Conservation (phyloP, 2,797 vertebrate genomes). For the Malurus leucopterus region DNA sequence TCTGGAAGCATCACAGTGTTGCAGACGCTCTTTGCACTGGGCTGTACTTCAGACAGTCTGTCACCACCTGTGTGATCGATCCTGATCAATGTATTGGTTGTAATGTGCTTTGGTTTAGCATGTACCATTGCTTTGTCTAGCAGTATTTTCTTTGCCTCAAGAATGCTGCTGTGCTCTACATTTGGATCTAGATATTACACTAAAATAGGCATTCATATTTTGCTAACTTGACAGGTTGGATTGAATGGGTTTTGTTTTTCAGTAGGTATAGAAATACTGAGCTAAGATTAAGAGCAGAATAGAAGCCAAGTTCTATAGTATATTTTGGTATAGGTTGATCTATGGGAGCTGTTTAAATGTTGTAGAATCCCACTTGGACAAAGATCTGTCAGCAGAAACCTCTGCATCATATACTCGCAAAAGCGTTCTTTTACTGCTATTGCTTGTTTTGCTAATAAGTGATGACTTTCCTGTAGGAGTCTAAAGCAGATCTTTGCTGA, state of each 20-base stretch:
- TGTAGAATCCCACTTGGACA: neutral
- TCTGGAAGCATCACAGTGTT: neutral
- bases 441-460: constrained; percentile 2
- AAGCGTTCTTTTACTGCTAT: neutral
- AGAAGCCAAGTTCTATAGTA: neutral
- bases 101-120: neutral
- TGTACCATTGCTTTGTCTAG: neutral
- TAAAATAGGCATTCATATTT: neutral
- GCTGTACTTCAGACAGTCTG: neutral
- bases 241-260: neutral
- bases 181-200: neutral
- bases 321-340: neutral
- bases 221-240: neutral
- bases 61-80: neutral
- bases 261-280: neutral
- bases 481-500: constrained; percentile 1
- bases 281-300: neutral
- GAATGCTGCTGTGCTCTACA: neutral
- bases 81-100: neutral
- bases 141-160: neutral
- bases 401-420: neutral
- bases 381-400: neutral
- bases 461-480: neutral
- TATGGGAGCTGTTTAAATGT: neutral
- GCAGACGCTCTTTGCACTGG: neutral